Conservation (phyloP, 2,113 vertebrate species). For the Passerina amoena region DNA sequence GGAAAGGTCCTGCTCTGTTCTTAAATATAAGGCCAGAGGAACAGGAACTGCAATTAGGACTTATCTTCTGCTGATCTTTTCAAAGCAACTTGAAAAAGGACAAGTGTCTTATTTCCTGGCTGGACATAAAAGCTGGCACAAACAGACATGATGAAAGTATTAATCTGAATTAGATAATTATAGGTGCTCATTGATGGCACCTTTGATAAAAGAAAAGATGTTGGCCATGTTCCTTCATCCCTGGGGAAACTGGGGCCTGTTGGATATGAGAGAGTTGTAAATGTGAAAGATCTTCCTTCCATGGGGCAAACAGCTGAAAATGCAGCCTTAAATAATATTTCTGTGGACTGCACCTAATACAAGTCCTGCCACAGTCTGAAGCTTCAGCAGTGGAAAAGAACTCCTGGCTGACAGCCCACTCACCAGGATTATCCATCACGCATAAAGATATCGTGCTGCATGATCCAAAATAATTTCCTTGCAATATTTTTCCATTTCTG, state of each 20-base stretch:
- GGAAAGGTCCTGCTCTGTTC: neutral
- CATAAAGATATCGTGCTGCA: neutral
- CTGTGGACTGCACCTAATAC: neutral
- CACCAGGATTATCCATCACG: neutral
- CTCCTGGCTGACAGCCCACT: neutral
- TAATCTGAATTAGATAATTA: neutral
- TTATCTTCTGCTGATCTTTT: neutral
- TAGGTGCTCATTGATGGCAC: neutral
- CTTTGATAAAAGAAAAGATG: neutral
- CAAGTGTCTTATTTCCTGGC: neutral
- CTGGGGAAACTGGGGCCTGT: neutral
- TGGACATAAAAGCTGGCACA: neutral
- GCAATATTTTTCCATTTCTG: neutral
- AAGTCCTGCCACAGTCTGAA: neutral
- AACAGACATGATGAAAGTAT: neutral
- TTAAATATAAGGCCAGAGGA: neutral
- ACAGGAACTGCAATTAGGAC: neutral
- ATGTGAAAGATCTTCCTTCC: neutral
- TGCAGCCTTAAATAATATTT: neutral
- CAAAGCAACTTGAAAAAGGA: neutral
- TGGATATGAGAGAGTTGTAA: neutral
- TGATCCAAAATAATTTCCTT: neutral
- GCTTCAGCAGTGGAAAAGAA: neutral
- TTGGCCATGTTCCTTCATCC: neutral
- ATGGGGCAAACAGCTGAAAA: neutral